Conservation (phyloP, 2,113 vertebrate genomes). For the Esox niger region DNA sequence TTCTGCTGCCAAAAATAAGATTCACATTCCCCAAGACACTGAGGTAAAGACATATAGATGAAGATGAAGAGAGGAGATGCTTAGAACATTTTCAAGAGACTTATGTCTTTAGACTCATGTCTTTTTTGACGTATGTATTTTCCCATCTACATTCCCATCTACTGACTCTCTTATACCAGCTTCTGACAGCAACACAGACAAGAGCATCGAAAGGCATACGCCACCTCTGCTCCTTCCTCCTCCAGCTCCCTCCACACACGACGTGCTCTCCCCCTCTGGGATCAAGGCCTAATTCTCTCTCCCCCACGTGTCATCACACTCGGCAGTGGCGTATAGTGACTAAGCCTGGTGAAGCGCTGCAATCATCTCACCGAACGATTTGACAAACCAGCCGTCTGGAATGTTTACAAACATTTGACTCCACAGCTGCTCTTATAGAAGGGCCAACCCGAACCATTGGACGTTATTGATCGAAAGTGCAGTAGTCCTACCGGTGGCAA, state of each 20-base stretch:
- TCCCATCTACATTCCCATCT: no score
- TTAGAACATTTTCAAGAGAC: no score
- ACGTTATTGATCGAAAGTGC: no score
- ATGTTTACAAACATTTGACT: no score
- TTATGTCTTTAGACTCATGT: neutral
- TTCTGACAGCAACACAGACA: neutral
- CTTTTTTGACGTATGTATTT: no score
- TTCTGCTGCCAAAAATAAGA: neutral
- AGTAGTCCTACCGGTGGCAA: no score
- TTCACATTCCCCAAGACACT: no score
- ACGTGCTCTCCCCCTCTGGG: neutral
- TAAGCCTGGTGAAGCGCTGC: neutral
- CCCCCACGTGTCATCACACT: neutral
- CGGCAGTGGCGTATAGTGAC: neutral
- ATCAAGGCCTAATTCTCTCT: neutral
- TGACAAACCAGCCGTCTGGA: neutral
- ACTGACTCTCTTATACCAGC: no score
- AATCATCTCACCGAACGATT: neutral
- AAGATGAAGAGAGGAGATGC: no score
- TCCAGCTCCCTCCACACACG: neutral
- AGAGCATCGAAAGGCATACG: neutral
- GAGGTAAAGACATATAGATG: neutral
- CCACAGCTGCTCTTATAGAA: no score
- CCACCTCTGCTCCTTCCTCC: constrained; percentile 2
- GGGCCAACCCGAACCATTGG: no score